These are phyloP conservation scores for Eledona agricola DNA, from an alignment of 2,888 invertebrate genomes.

Conservation along the genomic window DNA sequence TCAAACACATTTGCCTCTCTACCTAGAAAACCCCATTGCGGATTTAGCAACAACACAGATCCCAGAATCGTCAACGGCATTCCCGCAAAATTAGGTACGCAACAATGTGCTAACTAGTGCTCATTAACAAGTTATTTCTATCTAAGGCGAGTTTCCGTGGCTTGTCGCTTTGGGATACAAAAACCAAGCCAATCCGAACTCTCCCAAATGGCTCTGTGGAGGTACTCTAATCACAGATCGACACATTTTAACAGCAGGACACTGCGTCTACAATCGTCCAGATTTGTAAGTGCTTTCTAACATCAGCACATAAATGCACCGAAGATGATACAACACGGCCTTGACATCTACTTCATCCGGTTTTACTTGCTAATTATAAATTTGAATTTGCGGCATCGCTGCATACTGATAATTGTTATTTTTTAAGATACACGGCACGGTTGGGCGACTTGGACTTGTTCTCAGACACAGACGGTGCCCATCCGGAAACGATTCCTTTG, in stretches of 20 bases:
- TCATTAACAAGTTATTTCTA: constrained; percentile 7
- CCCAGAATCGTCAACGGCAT: constrained; percentile 78
- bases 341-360: neutral
- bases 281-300: constrained; percentile 66
- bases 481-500: constrained; percentile 70
- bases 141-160: constrained; percentile 82
- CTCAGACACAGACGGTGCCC: constrained; percentile 70
- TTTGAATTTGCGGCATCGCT: too few species aligned
- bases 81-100: constrained; percentile 70
- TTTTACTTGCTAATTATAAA: neutral
- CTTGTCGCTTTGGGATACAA: constrained; percentile 77
- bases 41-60: constrained; percentile 67
- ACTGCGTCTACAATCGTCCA: constrained; percentile 72
- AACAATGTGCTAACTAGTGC: constrained; percentile 1
- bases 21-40: constrained; percentile 68
- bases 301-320: neutral
- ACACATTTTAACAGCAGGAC: constrained; percentile 82
- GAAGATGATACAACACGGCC: neutral
- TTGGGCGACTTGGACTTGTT: constrained; percentile 81
- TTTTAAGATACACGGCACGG: constrained; percentile 71
- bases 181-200: constrained; percentile 58
- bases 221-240: constrained; percentile 73
- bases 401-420: too few species aligned
- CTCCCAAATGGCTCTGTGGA: constrained; percentile 68
- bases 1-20: constrained; percentile 37